A percentile compares a stretch with the other conserved stretches of the same genome.
Evolutionary conservation across 2,888 invertebrate genomes (phyloP).

Genomic region (Callosobruchus maculatus): DNA sequence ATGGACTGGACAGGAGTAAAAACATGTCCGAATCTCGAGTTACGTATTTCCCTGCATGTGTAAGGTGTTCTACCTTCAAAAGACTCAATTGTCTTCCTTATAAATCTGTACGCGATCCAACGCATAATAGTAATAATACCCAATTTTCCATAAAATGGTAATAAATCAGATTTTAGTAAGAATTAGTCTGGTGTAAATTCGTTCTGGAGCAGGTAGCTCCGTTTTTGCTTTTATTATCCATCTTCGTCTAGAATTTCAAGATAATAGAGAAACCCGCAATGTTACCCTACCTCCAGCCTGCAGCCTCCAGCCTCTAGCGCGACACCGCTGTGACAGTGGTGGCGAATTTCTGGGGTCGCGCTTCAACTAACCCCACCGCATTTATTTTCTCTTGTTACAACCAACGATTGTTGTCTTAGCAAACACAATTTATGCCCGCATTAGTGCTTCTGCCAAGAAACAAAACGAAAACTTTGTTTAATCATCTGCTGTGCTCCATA

Average conservation of each 20-base stretch:
- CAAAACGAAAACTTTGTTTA: background rate
- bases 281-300: background rate
- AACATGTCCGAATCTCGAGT: too few species aligned
- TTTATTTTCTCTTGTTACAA: background rate
- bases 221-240: constrained; percentile 14
- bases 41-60: too few species aligned
- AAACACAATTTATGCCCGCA: background rate
- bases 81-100: too few species aligned
- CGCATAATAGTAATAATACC: background rate
- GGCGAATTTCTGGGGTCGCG: background rate
- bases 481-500: background rate
- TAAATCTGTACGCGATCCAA: background rate
- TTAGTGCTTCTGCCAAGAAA: background rate
- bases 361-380: background rate
- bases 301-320: background rate
- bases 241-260: constrained; percentile 13
- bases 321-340: background rate
- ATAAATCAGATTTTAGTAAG: background rate
- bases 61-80: too few species aligned
- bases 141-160: background rate
- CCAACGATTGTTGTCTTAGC: background rate
- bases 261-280: constrained; percentile 13
- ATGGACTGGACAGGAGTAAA: too few species aligned
- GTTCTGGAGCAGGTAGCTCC: background rate
- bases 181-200: background rate